Evolutionary conservation across 2,113 vertebrate genomes (phyloP), one percentile per base, ranked within the genome.

Genomic region (Grallaria varia): DNA sequence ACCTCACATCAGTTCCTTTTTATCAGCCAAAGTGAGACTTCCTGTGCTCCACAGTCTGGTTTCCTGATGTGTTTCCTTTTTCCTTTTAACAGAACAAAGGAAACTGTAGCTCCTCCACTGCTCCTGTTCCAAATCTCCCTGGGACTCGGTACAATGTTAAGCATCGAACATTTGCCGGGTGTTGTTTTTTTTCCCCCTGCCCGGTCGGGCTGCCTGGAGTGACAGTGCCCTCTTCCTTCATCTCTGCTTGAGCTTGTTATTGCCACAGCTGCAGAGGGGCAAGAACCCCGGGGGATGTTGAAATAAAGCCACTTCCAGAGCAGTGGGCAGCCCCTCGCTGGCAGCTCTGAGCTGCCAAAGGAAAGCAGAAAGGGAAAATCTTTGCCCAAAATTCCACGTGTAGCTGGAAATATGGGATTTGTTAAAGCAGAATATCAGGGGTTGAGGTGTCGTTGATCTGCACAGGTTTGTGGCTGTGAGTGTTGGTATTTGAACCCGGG

Each of bases 51-150:
- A 96, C 98, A 98, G 99, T 98, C 98, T 98, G 97, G 98, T 98
- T 99, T 99, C 99, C 99, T 99, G 98, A 98, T 99, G 98, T 98
- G 98, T 99, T 99, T 99, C 99, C 99, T 98, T 98, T 99, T 99
- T 98, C 99, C 98, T 98, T 97, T 96, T 98, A 96, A 98, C 97
- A 97, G 98, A 99, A 99, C 98, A 99, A 99, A 99, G 98, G 98
- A 98, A 99, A 94, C 97, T 90, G 98, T 98, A 98, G 96, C 96
- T 98, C 95, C 96, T 97, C 76, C 0, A 3, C 91, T 89, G 96
- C 95, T 96, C 96, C 96, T 93, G 93, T 91, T 97, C 97, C 96
- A 96, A 96, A 87, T 97, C 97, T 98, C 97, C 87, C 91, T 87
- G 96, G 95, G 95, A 96, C 96, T 89, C 96, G 93, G 73, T 95